Evolutionary conservation across 2,113 vertebrate genomes (phyloP).

Genomic region (Sturnira hondurensis): DNA sequence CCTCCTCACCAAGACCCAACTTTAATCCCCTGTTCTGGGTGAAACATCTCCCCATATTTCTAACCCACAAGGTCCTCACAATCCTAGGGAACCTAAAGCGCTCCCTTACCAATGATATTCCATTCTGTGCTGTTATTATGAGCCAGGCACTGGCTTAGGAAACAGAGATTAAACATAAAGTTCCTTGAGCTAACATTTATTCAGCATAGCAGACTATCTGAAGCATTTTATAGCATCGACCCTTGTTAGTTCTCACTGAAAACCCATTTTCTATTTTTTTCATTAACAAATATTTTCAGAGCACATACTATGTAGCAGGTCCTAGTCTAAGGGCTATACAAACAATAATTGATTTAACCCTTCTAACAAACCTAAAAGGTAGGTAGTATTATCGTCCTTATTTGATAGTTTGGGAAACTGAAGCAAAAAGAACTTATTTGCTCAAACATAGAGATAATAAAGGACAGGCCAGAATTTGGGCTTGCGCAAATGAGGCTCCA

Average conservation of each 20-base stretch:
- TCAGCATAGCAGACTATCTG: background rate
- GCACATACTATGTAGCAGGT: background rate
- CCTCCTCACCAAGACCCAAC: background rate
- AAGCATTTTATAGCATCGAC: background rate
- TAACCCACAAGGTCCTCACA: background rate
- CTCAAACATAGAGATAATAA: background rate
- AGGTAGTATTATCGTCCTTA: background rate
- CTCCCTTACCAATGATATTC: background rate
- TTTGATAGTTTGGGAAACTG: background rate
- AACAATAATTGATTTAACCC: background rate
- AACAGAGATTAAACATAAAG: background rate
- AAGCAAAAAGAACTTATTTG: background rate
- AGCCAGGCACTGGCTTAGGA: background rate
- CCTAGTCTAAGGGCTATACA: background rate
- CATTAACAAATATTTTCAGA: background rate
- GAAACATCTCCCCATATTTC: background rate
- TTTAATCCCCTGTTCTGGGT: background rate
- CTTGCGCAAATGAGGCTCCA: background rate
- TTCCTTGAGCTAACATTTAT: background rate
- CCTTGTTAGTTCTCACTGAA: background rate
- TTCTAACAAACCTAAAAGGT: background rate
- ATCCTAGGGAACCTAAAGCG: background rate
- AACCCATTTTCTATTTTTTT: background rate
- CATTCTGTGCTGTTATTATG: background rate
- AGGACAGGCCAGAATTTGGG: background rate